Conservation (phyloP, 2,888 invertebrate genomes). For the Clanis bilineata region DNA sequence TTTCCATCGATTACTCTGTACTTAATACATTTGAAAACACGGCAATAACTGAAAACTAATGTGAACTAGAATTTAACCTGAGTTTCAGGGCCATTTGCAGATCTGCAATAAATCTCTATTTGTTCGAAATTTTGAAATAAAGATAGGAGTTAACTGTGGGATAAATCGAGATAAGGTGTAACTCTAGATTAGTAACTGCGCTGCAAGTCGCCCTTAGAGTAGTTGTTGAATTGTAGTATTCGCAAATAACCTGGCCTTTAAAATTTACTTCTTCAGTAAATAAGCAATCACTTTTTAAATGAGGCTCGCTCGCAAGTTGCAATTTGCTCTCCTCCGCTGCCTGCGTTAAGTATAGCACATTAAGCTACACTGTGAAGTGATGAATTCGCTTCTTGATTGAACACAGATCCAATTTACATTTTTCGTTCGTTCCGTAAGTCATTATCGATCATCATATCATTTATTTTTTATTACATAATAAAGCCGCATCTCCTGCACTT, state of each 20-base stretch:
- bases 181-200: too few species aligned
- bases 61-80: neutral
- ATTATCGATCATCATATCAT: too few species aligned
- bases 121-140: neutral
- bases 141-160: too few species aligned
- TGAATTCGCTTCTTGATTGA: neutral
- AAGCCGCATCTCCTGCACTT: too few species aligned
- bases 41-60: neutral
- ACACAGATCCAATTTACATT: too few species aligned
- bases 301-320: neutral
- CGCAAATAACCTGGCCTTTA: neutral
- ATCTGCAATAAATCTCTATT: too few species aligned
- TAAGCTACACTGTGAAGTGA: neutral
- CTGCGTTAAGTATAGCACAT: neutral
- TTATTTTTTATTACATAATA: too few species aligned
- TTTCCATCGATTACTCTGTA: too few species aligned
- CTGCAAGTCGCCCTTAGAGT: too few species aligned
- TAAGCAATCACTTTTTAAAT: neutral
- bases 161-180: too few species aligned
- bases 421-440: neutral
- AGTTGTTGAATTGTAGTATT: too few species aligned
- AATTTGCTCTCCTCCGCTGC: neutral
- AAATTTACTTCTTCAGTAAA: neutral
- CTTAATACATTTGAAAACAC: neutral
- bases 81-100: too few species aligned